Conservation (phyloP, 2,888 invertebrate genomes). For the Synanthedon myopaeformis region DNA sequence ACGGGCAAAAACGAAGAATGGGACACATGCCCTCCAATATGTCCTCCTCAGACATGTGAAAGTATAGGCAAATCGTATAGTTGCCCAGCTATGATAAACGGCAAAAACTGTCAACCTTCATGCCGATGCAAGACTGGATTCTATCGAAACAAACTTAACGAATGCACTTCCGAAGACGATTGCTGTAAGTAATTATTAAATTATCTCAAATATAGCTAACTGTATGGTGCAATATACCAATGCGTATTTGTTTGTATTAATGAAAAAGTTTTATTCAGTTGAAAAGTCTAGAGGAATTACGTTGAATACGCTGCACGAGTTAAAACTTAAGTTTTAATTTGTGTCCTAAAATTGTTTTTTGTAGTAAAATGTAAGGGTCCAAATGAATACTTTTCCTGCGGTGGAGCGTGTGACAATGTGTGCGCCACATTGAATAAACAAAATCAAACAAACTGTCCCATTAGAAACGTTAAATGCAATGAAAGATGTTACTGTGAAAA, state of each 20-base stretch:
- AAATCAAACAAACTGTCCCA: slow-evolving; percentile 28
- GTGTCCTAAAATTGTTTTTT: background rate
- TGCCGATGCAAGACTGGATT: slow-evolving; percentile 18
- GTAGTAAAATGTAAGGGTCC: slow-evolving; percentile 20
- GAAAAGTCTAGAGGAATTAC: background rate
- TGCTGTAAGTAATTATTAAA: slow-evolving; percentile 17
- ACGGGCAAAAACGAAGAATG: slow-evolving; percentile 7
- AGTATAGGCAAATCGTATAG: slow-evolving; percentile 2
- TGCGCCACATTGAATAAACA: slow-evolving; percentile 23
- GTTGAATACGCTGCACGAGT: background rate
- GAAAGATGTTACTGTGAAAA: slow-evolving; percentile 29
- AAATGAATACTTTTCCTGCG: slow-evolving; percentile 31
- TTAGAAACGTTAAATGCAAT: slow-evolving; percentile 22
- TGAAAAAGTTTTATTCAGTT: background rate
- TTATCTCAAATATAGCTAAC: background rate
- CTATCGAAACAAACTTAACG: slow-evolving; percentile 13
- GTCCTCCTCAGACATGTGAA: slow-evolving; percentile 19
- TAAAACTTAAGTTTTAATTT: background rate
- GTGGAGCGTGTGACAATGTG: slow-evolving; percentile 33
- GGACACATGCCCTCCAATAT: slow-evolving; percentile 12
- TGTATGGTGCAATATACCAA: background rate
- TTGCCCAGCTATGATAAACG: slow-evolving; percentile 6
- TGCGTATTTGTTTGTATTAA: background rate
- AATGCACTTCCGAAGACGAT: slow-evolving; percentile 16
- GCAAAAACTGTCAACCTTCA: slow-evolving; percentile 2